Evolutionary conservation across 2,113 vertebrate species (phyloP).

Genomic region (Ammospiza nelsoni): DNA sequence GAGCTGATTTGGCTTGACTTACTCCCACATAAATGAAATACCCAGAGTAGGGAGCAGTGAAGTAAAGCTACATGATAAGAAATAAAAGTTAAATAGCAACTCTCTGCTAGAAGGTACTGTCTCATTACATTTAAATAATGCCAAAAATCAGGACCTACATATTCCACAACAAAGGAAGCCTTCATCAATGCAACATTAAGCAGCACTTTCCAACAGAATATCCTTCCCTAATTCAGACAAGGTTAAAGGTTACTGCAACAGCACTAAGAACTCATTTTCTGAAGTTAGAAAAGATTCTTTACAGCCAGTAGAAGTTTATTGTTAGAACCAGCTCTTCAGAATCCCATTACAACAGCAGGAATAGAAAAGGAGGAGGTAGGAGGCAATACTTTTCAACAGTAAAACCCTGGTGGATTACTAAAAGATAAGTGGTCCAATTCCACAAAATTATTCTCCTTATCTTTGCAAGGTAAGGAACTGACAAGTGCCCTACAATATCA

Average conservation of each 20-base stretch:
- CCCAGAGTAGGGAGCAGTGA: not conserved
- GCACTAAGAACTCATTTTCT: not conserved
- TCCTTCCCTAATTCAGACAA: not conserved
- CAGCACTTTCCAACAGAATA: too few relatives aligned
- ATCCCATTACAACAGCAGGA: not conserved
- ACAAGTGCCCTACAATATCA: not conserved
- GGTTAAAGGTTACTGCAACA: not conserved
- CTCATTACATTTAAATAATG: not conserved
- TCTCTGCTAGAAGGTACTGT: not conserved
- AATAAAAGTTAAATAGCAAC: not conserved
- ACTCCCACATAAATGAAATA: not conserved
- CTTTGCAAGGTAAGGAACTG: not conserved
- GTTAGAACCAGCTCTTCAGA: not conserved
- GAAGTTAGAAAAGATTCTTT: not conserved
- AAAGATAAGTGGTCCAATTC: not conserved
- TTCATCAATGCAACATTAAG: not conserved
- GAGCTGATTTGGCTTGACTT: not conserved
- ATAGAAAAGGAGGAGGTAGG: not conserved
- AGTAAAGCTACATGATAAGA: not conserved
- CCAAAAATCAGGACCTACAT: not conserved
- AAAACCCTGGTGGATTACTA: not conserved
- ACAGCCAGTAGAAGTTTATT: not conserved
- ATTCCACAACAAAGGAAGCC: not conserved
- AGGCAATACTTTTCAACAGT: not conserved
- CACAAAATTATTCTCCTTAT: not conserved